Base-by-base conservation (phyloP, 2,888 invertebrate genomes). In the Pandemis heparana region DNA sequence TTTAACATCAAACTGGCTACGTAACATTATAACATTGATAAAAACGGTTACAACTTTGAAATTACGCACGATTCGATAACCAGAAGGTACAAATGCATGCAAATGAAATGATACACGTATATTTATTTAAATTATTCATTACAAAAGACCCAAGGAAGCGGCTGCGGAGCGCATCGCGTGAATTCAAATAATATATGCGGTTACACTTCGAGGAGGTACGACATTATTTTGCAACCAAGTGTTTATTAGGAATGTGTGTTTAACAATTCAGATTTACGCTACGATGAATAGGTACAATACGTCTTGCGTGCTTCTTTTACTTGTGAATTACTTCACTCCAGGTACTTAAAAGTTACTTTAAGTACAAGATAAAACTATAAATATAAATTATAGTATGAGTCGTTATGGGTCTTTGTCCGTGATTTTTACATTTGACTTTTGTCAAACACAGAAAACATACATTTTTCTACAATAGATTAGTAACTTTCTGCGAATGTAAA, bases 71-170 rank as follows among this genome's bases (percentile, higher is more conserved):
- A 46, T 41, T 63, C 39, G 39, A 46, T 48, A 56, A n/a, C 16
- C 63, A 39, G 18, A 56, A 72, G 16, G 43, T 67, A 69, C 63
- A 73, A 64, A 68, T 60, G 12, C 64, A 69, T 65, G 68, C 69
- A 65, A 74, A 65, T 69, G 41, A 59, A 64, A 69, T 69, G 59
- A 68, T 46, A 63, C 23, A 68, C 56, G 68, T 51, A 51, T 67
- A 72, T 74, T 60, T 74, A 74, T 65, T 74, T 64, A 69, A 46
- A 74, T 74, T 69, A 48, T 74, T 69, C 56, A 74, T 74, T 74
- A 65, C 74, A 43, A 74, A 70, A 53, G 64, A 41, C 59, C 43
- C 61, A 16, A 74, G 70, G 65, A 74, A 70, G 69, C 16, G 70
- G 39, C 48, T 38, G 43, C 60, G 51, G 74, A 65, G 69, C 69